phyloP scores from a whole-genome alignment of 2,797 vertebrate species.

The Vespertilio murinus region DNA sequence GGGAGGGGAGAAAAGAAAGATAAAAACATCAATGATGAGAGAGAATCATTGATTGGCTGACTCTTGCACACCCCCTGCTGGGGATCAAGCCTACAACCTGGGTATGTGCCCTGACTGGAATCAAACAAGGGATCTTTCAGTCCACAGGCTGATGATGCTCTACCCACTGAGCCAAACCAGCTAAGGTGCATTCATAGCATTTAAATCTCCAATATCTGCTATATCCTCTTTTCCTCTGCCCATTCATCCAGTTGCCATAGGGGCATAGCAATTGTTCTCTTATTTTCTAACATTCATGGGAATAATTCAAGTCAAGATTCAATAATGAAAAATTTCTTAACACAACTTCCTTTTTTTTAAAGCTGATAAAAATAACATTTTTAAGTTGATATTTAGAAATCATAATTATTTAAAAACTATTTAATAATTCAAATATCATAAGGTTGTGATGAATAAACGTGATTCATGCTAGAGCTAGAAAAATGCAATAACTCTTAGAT shows the following conservation, averaged over 20 bases:
- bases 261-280: not conserved
- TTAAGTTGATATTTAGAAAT: not conserved
- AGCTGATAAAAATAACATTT: constrained; percentile 5
- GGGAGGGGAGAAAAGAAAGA: too few relatives aligned
- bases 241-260: not conserved
- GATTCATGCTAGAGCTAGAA: not conserved
- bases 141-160: too few relatives aligned
- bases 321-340: not conserved
- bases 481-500: not conserved
- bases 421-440: constrained; percentile 8
- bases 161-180: too few relatives aligned
- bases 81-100: too few relatives aligned
- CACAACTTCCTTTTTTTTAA: not conserved
- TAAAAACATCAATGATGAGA: too few relatives aligned
- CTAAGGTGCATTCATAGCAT: not conserved
- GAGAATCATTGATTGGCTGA: too few relatives aligned
- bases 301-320: not conserved
- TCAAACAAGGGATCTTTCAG: too few relatives aligned
- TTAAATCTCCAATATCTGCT: not conserved
- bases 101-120: too few relatives aligned
- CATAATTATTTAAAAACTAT: not conserved
- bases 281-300: not conserved
- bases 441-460: not conserved
- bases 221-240: not conserved
- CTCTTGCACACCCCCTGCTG: too few relatives aligned